Conservation (phyloP, 2,888 invertebrate species). For the Lasioglossum pauxillum region DNA sequence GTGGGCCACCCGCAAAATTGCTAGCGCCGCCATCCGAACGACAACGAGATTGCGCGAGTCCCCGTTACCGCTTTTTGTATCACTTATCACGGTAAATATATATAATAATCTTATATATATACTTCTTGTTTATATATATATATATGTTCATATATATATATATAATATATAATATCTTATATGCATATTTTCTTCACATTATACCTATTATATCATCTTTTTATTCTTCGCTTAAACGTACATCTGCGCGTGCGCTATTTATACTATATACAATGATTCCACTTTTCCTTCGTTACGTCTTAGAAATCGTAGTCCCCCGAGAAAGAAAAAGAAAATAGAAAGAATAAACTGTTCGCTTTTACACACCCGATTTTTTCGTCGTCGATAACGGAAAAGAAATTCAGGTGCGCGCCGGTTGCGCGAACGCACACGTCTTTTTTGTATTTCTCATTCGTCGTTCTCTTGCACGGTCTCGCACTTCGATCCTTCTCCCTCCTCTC, state of each 20-base stretch:
- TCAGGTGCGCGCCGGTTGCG: conserved; percentile 21
- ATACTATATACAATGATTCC: conserved; percentile 81
- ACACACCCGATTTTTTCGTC: conserved; percentile 26
- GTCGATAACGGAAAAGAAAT: conserved; percentile 9
- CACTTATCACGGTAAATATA: conserved; percentile 84
- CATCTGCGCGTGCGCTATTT: conserved; percentile 77
- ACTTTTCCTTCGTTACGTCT: conserved; percentile 19
- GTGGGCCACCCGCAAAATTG: conserved; percentile 45
- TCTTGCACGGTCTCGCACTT: conserved; percentile 23
- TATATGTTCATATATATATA: conserved; percentile 82
- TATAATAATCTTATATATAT: conserved; percentile 74
- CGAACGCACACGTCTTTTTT: background rate
- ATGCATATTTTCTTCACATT: conserved; percentile 82
- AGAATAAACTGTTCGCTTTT: conserved; percentile 43
- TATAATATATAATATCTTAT: conserved; percentile 82
- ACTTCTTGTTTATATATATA: conserved; percentile 76
- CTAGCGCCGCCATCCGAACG: conserved; percentile 45
- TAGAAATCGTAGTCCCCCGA: conserved; percentile 72
- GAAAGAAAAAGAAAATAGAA: background rate
- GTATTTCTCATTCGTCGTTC: conserved; percentile 33
- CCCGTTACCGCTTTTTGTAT: conserved; percentile 78
- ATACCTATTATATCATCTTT: conserved; percentile 81
- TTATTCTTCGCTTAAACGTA: conserved; percentile 76
- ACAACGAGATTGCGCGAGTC: conserved; percentile 76
- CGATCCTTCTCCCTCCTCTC: background rate